Base-by-base conservation (phyloP, 2,888 invertebrate species). In the Capitulum mitella region DNA sequence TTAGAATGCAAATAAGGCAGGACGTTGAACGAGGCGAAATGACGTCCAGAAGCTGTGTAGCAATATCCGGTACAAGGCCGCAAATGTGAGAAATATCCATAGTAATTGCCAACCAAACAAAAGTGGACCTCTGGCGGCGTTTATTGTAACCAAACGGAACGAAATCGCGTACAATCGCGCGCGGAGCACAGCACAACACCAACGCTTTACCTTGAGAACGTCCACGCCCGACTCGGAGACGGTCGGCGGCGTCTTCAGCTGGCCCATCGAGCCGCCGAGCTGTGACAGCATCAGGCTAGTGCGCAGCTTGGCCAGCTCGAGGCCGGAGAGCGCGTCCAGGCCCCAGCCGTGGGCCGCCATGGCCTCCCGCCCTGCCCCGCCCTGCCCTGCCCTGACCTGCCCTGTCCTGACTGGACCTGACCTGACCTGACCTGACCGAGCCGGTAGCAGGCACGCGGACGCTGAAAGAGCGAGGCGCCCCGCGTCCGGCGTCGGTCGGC, bases 291-390 rank as follows among this genome's bases (percentile, higher is more conserved):
- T 70, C 26, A 70, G 37, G 26, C 70, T 70, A 22, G 70, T 70
- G 40, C 70, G 37, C 10, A 70, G 70, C 70, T 70, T 70, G 19
- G 40, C 70, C 70, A 70, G 70, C 70, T 70, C 70, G 37, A 70
- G 70, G 1, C 70, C 70, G 26, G 70, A 70, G 37, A 70, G 16
- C 0, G 70, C 26, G n/a, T 70, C 70, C 70, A 70, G 70, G 12
- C 70, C 26, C 70, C 70, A 70, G 3, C 70, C 70, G 37, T 6
- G 40, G 3, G 70, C 40, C 40, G 70, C 70, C 70, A 70, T 70
- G 34, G 34, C 32, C 10, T 3, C 32, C 32, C 12, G 32, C 32
- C 61, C 61, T 2, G 29, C 29, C 32, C 8, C 32, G 61, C 19
- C 51, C 8, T 16, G 64, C 32, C 34, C 34, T 34, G 64, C 1